phyloP scores from a whole-genome alignment of 2,113 vertebrate genomes.

The Prunella fulvescens region DNA sequence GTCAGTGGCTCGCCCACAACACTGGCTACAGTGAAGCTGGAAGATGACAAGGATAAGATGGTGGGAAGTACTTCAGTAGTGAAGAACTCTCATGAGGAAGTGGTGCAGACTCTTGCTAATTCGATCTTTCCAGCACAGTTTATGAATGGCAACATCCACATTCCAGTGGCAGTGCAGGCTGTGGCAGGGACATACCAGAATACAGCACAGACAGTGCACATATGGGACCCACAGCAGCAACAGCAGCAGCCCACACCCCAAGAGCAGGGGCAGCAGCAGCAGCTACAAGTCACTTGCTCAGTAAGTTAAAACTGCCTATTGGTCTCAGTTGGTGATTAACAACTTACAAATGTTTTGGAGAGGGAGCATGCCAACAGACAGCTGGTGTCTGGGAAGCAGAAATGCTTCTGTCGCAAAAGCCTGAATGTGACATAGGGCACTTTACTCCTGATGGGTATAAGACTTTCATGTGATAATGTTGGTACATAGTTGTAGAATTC shows the following conservation, averaged over 20 bases:
- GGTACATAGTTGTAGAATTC: not conserved
- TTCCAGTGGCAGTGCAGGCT: slow-evolving; percentile 97
- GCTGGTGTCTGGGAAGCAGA: not conserved
- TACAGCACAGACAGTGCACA: slow-evolving; percentile 92
- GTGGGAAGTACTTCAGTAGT: slow-evolving; percentile 80
- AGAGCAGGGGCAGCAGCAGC: slow-evolving; percentile 87
- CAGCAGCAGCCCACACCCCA: slow-evolving; percentile 86
- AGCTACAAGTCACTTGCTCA: slow-evolving; percentile 88
- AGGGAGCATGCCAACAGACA: not conserved
- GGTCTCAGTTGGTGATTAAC: not conserved
- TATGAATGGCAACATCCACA: slow-evolving; percentile 99
- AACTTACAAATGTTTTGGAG: not conserved
- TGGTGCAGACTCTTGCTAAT: slow-evolving; percentile 92
- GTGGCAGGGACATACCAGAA: slow-evolving; percentile 92
- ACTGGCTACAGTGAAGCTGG: slow-evolving; percentile 80
- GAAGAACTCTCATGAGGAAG: slow-evolving; percentile 90
- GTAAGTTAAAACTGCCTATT: slow-evolving; percentile 63
- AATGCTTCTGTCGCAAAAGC: not conserved
- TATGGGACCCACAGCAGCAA: slow-evolving; percentile 95
- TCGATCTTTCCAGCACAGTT: slow-evolving; percentile 97
- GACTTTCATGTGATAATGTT: not conserved
- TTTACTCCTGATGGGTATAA: not conserved
- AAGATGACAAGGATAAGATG: slow-evolving; percentile 93
- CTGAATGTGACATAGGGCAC: not conserved
- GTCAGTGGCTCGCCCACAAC: slow-evolving; percentile 82